Evolutionary conservation across 2,113 vertebrate species (phyloP).

Genomic region (Phoenicopterus ruber): DNA sequence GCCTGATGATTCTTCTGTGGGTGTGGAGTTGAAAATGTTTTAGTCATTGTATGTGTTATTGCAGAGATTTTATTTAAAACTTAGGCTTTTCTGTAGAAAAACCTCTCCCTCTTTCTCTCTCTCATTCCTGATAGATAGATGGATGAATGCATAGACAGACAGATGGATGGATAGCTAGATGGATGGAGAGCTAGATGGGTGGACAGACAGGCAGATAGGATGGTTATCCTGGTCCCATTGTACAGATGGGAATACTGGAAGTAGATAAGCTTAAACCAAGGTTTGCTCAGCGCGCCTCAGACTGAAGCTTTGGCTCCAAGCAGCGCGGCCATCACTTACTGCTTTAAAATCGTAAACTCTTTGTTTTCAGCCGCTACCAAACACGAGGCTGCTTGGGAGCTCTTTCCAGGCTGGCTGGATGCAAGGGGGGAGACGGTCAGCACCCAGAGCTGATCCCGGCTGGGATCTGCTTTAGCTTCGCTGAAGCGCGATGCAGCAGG

Average conservation of each 20-base stretch:
- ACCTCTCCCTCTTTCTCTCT: not conserved
- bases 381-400: not conserved
- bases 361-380: not conserved
- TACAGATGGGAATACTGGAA: not conserved
- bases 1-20: conserved; percentile 30
- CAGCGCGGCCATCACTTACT: not conserved
- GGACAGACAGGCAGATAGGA: not conserved
- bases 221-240: not conserved
- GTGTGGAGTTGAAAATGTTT: conserved; percentile 17
- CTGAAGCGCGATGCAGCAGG: not conserved
- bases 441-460: not conserved
- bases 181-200: not conserved
- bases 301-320: not conserved
- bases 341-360: not conserved
- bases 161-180: too few relatives aligned
- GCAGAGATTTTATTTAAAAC: conserved; percentile 48
- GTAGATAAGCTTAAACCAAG: not conserved
- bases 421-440: not conserved
- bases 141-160: not conserved
- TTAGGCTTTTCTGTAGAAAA: not conserved
- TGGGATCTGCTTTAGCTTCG: not conserved
- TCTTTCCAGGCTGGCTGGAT: not conserved
- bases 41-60: conserved; percentile 49
- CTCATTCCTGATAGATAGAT: not conserved
- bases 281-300: not conserved